Percentiles rank a stretch among this genome's conserved stretches.
phyloP scores from a whole-genome alignment of 1,140 invertebrate genomes.

The Eciton burchellii region DNA sequence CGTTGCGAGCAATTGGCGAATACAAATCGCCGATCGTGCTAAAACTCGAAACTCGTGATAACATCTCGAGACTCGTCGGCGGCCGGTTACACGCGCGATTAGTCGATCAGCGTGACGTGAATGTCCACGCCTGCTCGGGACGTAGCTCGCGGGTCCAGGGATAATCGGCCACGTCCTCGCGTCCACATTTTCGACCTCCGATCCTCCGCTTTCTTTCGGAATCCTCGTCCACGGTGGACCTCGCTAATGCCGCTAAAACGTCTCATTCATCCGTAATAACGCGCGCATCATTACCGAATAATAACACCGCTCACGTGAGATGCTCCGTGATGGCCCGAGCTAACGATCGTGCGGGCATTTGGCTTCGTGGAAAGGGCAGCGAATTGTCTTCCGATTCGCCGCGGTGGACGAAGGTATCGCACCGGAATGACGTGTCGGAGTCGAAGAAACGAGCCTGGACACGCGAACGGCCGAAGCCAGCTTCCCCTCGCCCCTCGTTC shows the following conservation, averaged over 20 bases:
- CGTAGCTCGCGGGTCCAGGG: background rate
- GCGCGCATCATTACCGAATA: slow-evolving; percentile 74
- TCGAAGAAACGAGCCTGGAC: slow-evolving; percentile 65
- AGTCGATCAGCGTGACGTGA: background rate
- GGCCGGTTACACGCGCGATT: background rate
- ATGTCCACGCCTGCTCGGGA: background rate
- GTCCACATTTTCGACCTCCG: slow-evolving; percentile 17
- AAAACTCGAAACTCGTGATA: background rate
- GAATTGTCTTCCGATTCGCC: slow-evolving; percentile 47
- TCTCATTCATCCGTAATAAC: slow-evolving; percentile 59
- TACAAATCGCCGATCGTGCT: slow-evolving; percentile 2
- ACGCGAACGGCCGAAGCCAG: slow-evolving; percentile 54
- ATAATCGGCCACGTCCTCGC: slow-evolving; percentile 18
- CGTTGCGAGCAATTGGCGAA: background rate
- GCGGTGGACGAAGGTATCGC: slow-evolving; percentile 55
- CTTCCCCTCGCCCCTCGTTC: slow-evolving; percentile 54
- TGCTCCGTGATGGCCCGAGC: slow-evolving; percentile 49
- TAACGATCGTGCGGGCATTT: slow-evolving; percentile 47
- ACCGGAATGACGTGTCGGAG: slow-evolving; percentile 55
- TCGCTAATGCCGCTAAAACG: slow-evolving; percentile 47
- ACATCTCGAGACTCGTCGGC: background rate
- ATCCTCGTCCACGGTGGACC: slow-evolving; percentile 11
- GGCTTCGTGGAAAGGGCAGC: slow-evolving; percentile 53
- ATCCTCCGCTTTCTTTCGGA: slow-evolving; percentile 34
- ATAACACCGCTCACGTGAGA: slow-evolving; percentile 82